Base-by-base conservation (phyloP, 2,113 vertebrate species). In the Sylvietta virens region DNA sequence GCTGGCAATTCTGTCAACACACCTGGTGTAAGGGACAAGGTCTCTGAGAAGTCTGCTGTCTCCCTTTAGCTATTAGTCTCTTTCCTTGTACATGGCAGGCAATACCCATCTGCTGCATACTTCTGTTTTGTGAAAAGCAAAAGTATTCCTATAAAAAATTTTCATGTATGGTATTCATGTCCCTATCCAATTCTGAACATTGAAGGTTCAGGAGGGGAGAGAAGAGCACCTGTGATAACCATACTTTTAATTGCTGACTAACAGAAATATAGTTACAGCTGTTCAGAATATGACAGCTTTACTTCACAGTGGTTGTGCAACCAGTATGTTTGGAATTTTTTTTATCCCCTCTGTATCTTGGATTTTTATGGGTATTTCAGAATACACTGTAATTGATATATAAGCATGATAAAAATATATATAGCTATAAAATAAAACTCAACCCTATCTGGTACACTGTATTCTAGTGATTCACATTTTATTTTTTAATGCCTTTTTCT, bases 21-120 rank as follows among this genome's bases (percentile, higher is more conserved):
- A 96, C 90, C 94, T 97, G 95, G 93, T 86, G 58, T 76, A 70
- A 74, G 70, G 94, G 85, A 10, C 91, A 94, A 92, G 94, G 94
- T 89, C 94, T 95, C 82, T 0, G 45, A 64, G 89, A 92, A 94
- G 91, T 86, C 92, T 96, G 88, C 90, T 6, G 9, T 78, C 92
- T 95, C 88, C 64, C 79, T 92, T 95, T 61, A 81, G 88, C 92
- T 92, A 35, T 93, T 84, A 82, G 77, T 86, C 92, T 87, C 31
- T 0, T 91, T 87, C 85, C 78, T 64, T 76, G 44, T 71, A 48
- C n/a, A 9, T 64, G 79, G 62, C 74, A 88, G 90, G 87, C 70
- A 90, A 77, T 74, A 91, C 56, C 92, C 96, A 97, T 97, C 95
- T 95, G 95, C 86, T 93, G 80, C 77, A 5, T 69, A 30, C 73